A percentile compares a stretch with the other conserved stretches of the same genome.
These are phyloP conservation scores for Agonopterix arenella DNA, from an alignment of 2,888 invertebrate genomes.

Conservation along the genomic window DNA sequence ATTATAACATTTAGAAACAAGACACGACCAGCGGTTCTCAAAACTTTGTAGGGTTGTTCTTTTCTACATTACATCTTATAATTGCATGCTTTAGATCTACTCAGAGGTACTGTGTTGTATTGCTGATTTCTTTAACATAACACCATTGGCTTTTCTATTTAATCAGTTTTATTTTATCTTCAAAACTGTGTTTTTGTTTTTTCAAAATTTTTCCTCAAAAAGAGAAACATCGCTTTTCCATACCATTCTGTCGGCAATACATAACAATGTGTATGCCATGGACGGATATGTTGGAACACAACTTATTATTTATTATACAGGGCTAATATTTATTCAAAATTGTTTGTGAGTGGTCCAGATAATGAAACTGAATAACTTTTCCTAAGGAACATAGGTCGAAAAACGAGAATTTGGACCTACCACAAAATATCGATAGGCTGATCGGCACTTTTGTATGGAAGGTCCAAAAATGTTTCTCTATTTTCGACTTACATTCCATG, in stretches of 20 bases:
- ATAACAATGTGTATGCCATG: slow-evolving; percentile 37
- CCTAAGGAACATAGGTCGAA: too few relatives aligned
- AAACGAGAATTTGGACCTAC: too few relatives aligned
- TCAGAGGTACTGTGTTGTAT: slow-evolving; percentile 39
- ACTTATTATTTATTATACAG: too few relatives aligned
- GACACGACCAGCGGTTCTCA: too few relatives aligned
- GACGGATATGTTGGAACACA: slow-evolving; percentile 16
- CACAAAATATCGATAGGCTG: too few relatives aligned
- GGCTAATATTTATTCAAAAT: too few relatives aligned
- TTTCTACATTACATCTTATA: slow-evolving; percentile 6
- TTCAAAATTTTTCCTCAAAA: slow-evolving; percentile 36
- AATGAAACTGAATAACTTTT: too few relatives aligned
- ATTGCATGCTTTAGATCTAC: slow-evolving; percentile 5
- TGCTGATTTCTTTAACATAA: slow-evolving; percentile 56
- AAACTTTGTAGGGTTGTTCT: slow-evolving; percentile 8
- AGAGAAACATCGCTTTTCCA: slow-evolving; percentile 45
- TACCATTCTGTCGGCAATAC: slow-evolving; percentile 64
- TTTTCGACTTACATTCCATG: too few relatives aligned
- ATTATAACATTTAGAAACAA: too few relatives aligned
- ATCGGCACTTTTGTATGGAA: too few relatives aligned
- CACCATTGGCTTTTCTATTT: slow-evolving; percentile 48
- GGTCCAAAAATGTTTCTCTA: too few relatives aligned
- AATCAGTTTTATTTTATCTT: slow-evolving; percentile 24
- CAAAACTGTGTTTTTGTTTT: slow-evolving; percentile 19
- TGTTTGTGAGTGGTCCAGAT: too few relatives aligned